phyloP scores from a whole-genome alignment of 2,797 vertebrate species.

The Notolepis coatsorum region DNA sequence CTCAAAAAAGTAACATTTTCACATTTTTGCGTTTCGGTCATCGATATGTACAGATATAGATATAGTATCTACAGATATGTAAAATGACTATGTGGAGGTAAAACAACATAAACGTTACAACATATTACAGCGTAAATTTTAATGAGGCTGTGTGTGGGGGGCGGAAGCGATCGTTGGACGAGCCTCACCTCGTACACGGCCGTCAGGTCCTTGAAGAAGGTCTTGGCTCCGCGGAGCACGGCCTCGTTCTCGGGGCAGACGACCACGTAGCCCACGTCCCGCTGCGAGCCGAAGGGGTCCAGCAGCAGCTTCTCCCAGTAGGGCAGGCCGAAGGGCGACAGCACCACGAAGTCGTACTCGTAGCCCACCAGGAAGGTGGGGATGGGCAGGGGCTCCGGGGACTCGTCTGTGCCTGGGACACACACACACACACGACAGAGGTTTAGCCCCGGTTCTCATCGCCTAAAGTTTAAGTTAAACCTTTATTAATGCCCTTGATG shows the following conservation, averaged over 20 bases:
- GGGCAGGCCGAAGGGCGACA: constrained; percentile 97
- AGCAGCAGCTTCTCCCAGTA: constrained; percentile 99
- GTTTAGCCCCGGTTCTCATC: too few species aligned
- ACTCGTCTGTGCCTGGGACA: constrained; percentile 98
- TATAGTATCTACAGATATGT: too few species aligned
- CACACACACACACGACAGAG: too few species aligned
- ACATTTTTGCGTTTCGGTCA: too few species aligned
- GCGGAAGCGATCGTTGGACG: constrained; percentile 2
- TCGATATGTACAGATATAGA: too few species aligned
- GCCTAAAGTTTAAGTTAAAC: too few species aligned
- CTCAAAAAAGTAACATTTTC: too few species aligned
- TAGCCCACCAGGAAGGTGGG: constrained; percentile 97
- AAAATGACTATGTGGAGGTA: not conserved
- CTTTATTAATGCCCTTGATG: too few species aligned
- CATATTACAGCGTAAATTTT: too few species aligned
- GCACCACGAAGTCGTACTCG: constrained; percentile 98
- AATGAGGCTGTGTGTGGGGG: constrained; percentile 28
- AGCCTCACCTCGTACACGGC: constrained; percentile 93
- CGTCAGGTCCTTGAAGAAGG: constrained; percentile 96
- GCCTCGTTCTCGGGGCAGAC: constrained; percentile 97
- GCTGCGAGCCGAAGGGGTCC: constrained; percentile 96
- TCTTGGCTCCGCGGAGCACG: constrained; percentile 91
- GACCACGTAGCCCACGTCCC: constrained; percentile 96
- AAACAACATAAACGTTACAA: constrained; percentile 10
- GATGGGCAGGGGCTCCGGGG: constrained; percentile 98